Evolutionary conservation across 2,113 vertebrate species (phyloP), one percentile per base, ranked within the genome.

Genomic region (Xerus inauris): DNA sequence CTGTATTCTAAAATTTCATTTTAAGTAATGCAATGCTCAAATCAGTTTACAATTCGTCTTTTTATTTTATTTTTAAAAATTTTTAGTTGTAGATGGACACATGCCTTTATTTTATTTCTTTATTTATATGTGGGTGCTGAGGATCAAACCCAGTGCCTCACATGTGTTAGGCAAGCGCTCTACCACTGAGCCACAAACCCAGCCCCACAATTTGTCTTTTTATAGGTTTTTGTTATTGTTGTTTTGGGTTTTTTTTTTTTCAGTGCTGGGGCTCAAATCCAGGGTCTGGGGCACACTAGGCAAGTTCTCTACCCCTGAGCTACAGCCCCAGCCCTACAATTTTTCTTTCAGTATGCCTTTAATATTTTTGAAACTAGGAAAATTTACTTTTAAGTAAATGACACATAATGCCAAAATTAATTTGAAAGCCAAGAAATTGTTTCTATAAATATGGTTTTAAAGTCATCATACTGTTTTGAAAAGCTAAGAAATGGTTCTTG

Each of bases 351-450:
- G 26, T 71, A 72, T 67, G 32, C 22, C 84, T 91, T 91, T 54
- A 67, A 75, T 73, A 75, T 71, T 72, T 86, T 94, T 38, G 45
- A 97, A 95, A 90, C 22, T 42, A 90, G 35, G 49, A 87, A 87
- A 94, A 91, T 38, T 89, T 85, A 75, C 22, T 76, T 95, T 81
- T 82, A 84, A 86, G 28, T 89, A 71, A 90, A 71, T 54, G 51
- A 3, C 6, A 76, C 59, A 62, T 87, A 94, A 75, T 82, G 45
- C 54, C 32, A 91, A 92, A 94, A 92, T 96, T 96, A 96, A 97
- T 97, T 94, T 97, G 93, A 90, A 97, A 94, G 35, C 28, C 76
- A 95, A 88, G 96, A 94, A 96, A 97, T 94, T 96, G 40, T 94
- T 94, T 91, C 72, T 67, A 76, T 91, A 94, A 84, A 85, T 95